A percentile compares a stretch with the other conserved stretches of the same genome.
Evolutionary conservation across 2,113 vertebrate genomes (phyloP).

Genomic region (Opisthocomus hoazin): DNA sequence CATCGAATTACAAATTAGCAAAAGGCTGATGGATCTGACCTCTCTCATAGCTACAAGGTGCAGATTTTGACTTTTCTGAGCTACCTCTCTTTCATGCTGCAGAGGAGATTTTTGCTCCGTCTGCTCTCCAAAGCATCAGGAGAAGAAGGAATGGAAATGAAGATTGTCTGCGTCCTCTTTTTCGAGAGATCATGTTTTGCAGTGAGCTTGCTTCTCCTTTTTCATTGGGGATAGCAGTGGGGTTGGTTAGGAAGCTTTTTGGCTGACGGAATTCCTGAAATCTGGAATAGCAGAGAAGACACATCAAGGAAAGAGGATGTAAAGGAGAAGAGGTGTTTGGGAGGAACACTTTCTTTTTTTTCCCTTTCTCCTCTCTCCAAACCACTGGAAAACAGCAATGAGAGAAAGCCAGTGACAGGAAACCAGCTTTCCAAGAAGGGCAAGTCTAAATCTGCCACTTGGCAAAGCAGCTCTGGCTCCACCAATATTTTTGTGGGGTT

Average conservation of each 20-base stretch:
- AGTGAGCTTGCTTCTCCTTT: background rate
- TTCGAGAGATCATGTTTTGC: background rate
- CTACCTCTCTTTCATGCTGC: background rate
- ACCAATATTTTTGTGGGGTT: slow-evolving; percentile 36
- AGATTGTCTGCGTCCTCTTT: background rate
- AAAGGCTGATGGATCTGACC: background rate
- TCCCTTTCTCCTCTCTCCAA: background rate
- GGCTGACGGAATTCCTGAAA: background rate
- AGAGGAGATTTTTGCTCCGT: background rate
- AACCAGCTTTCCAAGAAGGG: slow-evolving; percentile 61
- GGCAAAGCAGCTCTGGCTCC: slow-evolving; percentile 44
- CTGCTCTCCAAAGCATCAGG: background rate
- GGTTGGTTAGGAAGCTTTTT: background rate
- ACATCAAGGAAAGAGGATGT: background rate
- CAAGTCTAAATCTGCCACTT: slow-evolving; percentile 41
- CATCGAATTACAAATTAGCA: background rate
- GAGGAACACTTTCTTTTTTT: background rate
- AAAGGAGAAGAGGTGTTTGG: slow-evolving; percentile 2
- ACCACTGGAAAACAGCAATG: slow-evolving; percentile 18
- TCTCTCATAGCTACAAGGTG: background rate
- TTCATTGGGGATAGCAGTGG: background rate
- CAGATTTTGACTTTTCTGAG: background rate
- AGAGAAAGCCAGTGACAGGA: slow-evolving; percentile 44
- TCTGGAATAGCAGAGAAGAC: background rate
- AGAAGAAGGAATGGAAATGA: background rate